Evolutionary conservation across 2,888 invertebrate genomes (phyloP), one percentile per base, ranked within the genome.

Genomic region (Epinotia bilunana): DNA sequence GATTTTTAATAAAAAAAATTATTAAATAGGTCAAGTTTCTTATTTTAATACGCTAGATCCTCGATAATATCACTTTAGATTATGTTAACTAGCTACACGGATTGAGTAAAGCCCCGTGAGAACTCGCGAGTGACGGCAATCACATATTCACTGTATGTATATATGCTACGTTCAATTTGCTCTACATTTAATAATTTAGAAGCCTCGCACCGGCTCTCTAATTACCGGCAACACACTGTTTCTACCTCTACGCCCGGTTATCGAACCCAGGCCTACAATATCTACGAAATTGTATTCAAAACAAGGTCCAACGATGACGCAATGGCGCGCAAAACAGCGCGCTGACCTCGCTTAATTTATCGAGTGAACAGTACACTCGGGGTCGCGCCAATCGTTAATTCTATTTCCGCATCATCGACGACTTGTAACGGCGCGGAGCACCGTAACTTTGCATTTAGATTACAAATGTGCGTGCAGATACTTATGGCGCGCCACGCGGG

Each of bases 371-470:
- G 75, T 78, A 77, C 79, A 82, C 79, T 82, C 82, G 84, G 82
- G 86, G 85, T 87, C 90, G 84, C 80, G 79, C 79, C 80, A 84
- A 83, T 88, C 87, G 86, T 91, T 88, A 89, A 89, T 89, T 87
- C 86, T 87, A 86, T 89, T 91, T 91, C 91, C 92, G 88, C 88
- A 81, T 89, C 88, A 88, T 89, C 86, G 83, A 87, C 83, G 79
- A 83, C 85, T 83, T 84, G 82, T 82, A 80, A 80, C 84, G 81
- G 82, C 81, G 77, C 72, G 57, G 53, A 72, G 62, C 73, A 74
- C 76, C 75, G 73, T 78, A 82, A 80, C 79, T 87, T 86, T 88
- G 84, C 85, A 90, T 90, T 86, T 85, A 87, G 82, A 90, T 86
- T 83, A 83, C 76, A 77, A 80, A 82, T 81, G 80, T 81, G 81